These are phyloP conservation scores for Chaetops frenatus DNA, from an alignment of 2,113 vertebrate species.

Conservation along the genomic window DNA sequence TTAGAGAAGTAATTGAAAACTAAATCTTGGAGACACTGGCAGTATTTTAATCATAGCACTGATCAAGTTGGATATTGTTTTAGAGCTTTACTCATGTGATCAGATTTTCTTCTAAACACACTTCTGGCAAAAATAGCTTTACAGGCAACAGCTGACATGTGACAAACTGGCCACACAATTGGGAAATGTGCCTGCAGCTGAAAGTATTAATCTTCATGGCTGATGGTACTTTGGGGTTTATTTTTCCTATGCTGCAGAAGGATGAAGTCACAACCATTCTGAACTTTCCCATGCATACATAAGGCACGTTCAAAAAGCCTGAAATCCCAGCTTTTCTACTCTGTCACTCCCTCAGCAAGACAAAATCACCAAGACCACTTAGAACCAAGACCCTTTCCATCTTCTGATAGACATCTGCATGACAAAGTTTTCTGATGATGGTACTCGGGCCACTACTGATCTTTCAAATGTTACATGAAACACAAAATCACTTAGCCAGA, in stretches of 20 bases:
- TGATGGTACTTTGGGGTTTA: background rate
- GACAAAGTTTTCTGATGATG: background rate
- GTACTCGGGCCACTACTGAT: background rate
- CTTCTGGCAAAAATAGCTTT: background rate
- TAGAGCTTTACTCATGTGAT: background rate
- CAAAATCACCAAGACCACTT: background rate
- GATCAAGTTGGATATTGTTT: background rate
- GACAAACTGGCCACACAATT: background rate
- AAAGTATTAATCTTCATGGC: background rate
- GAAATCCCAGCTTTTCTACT: background rate
- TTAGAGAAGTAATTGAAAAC: background rate
- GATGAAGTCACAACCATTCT: background rate
- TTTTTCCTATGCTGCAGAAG: background rate
- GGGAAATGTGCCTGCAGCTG: background rate
- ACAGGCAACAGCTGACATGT: background rate
- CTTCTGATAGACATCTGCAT: background rate
- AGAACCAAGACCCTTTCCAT: background rate
- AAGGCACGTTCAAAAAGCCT: background rate
- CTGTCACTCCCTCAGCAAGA: background rate
- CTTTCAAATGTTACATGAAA: background rate
- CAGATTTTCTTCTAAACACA: background rate
- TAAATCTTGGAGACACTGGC: background rate
- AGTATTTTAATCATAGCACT: background rate
- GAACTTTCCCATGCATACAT: background rate
- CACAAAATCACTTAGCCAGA: background rate